Evolutionary conservation across 2,113 vertebrate genomes (phyloP).

Genomic region (Hippocampus mohnikei): DNA sequence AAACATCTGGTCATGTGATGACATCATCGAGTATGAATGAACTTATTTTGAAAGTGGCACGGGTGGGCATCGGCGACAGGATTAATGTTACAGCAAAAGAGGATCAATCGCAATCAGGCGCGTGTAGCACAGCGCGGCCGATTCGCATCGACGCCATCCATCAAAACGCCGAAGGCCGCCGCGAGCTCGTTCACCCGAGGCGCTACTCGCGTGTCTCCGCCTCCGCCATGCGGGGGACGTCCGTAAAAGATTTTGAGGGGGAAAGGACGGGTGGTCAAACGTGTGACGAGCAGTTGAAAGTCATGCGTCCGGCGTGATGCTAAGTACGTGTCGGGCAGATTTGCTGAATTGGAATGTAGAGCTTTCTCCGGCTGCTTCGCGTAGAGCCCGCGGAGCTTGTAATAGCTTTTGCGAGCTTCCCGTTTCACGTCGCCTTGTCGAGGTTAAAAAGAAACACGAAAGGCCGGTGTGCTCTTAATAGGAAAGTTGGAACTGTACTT

Average conservation of each 20-base stretch:
- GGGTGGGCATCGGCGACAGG: constrained; percentile 42
- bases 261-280: too few species aligned
- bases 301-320: constrained; percentile 2
- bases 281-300: too few species aligned
- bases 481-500: neutral
- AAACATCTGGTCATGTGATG: constrained; percentile 11
- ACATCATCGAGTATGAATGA: constrained; percentile 51
- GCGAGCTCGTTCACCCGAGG: constrained; percentile 37
- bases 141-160: constrained; percentile 69
- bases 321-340: neutral
- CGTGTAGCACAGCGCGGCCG: constrained; percentile 62
- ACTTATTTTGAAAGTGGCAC: constrained; percentile 48
- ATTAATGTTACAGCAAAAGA: constrained; percentile 65
- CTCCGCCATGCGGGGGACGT: constrained; percentile 52
- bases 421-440: neutral
- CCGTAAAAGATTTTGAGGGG: constrained; percentile 35
- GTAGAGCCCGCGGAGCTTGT: neutral
- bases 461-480: neutral
- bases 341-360: neutral
- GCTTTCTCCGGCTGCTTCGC: neutral
- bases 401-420: constrained; percentile 4
- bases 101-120: constrained; percentile 76
- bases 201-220: constrained; percentile 53
- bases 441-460: neutral
- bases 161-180: constrained; percentile 45